These are phyloP conservation scores for Pelosia muscerda DNA, from an alignment of 2,888 invertebrate genomes.

Conservation along the genomic window DNA sequence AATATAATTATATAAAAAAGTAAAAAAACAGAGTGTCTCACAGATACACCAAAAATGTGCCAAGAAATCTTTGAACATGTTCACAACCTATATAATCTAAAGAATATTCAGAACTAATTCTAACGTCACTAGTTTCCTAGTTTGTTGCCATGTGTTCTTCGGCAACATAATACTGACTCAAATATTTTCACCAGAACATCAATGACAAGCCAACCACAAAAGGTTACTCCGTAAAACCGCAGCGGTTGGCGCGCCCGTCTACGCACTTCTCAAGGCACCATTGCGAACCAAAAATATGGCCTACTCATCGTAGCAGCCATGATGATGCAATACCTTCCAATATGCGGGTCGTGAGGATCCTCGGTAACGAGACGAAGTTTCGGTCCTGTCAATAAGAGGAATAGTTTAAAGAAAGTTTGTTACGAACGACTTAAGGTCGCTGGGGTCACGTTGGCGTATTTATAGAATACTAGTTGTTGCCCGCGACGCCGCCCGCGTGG, in stretches of 20 bases:
- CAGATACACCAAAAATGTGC: too few species aligned
- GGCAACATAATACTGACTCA: neutral
- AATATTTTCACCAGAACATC: slow-evolving; percentile 1
- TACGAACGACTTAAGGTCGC: slow-evolving; percentile 10
- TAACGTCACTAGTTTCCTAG: slow-evolving; percentile 1
- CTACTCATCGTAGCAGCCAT: slow-evolving; percentile 43
- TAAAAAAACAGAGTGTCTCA: too few species aligned
- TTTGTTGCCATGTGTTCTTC: neutral
- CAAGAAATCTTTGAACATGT: too few species aligned
- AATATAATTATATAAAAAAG: too few species aligned
- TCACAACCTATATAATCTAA: neutral
- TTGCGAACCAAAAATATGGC: slow-evolving; percentile 39
- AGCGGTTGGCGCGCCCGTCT: slow-evolving; percentile 33
- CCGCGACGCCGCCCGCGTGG: too few species aligned
- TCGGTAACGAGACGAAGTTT: slow-evolving; percentile 17
- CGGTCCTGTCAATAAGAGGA: slow-evolving; percentile 21
- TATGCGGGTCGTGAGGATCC: slow-evolving; percentile 32
- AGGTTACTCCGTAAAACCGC: slow-evolving; percentile 18
- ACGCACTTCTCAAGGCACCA: slow-evolving; percentile 25
- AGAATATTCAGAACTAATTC: neutral
- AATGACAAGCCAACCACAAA: slow-evolving; percentile 15
- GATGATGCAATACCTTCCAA: slow-evolving; percentile 52
- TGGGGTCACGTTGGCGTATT: neutral
- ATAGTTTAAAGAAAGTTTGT: slow-evolving; percentile 20
- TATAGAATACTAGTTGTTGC: neutral